phyloP scores from a whole-genome alignment of 1,140 invertebrate species.

The Drosophila kanapiae region DNA sequence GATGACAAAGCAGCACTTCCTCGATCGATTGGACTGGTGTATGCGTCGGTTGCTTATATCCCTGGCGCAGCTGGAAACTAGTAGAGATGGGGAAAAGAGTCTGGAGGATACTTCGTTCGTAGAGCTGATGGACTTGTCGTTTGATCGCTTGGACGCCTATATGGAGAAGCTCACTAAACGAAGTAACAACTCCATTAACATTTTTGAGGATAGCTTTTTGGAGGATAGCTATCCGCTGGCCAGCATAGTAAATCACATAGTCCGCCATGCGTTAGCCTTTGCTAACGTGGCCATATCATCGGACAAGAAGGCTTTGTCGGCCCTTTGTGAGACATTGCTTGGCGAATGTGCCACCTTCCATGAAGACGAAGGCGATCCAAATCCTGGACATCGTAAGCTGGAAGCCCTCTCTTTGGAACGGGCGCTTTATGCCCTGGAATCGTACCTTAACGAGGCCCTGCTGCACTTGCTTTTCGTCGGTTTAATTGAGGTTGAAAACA shows the following conservation, averaged over 20 bases:
- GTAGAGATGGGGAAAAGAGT: constrained; percentile 4
- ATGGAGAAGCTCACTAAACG: constrained; percentile 42
- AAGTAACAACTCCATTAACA: background rate
- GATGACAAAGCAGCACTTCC: constrained; percentile 60
- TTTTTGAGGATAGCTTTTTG: constrained; percentile 6
- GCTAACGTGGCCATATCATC: constrained; percentile 70
- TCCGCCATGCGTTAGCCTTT: constrained; percentile 77
- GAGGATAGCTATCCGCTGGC: constrained; percentile 41
- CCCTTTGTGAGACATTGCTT: constrained; percentile 73
- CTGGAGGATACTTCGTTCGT: constrained; percentile 71
- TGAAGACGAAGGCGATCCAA: constrained; percentile 38
- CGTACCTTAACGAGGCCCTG: constrained; percentile 71
- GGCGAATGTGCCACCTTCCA: constrained; percentile 63
- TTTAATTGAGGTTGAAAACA: constrained; percentile 56
- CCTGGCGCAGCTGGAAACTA: constrained; percentile 21
- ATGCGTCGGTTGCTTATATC: constrained; percentile 51
- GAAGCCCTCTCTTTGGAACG: constrained; percentile 68
- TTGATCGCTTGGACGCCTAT: constrained; percentile 65
- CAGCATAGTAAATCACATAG: constrained; percentile 54
- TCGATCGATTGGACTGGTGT: constrained; percentile 78
- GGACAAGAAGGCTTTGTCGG: constrained; percentile 70
- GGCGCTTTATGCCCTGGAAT: constrained; percentile 65
- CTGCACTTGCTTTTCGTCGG: constrained; percentile 66
- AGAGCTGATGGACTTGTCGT: constrained; percentile 59
- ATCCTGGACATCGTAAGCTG: constrained; percentile 61